A percentile compares a stretch with the other conserved stretches of the same genome.
These are phyloP conservation scores for Mesoligia furuncula DNA, from an alignment of 2,888 invertebrate species.

Conservation along the genomic window DNA sequence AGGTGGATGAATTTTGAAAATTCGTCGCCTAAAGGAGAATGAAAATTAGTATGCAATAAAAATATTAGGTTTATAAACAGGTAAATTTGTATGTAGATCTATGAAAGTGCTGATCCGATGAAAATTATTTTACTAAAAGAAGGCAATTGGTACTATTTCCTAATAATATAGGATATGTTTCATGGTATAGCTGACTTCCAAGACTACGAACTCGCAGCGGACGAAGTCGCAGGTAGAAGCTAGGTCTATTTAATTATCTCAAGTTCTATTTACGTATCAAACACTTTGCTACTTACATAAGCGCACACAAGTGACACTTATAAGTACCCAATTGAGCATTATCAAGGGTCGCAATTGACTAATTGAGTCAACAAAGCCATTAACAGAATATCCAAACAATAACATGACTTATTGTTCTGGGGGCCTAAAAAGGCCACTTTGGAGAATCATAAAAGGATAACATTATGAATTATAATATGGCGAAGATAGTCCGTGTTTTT, in stretches of 20 bases:
- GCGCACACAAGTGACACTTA: background rate
- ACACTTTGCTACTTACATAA: background rate
- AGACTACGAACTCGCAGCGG: too few relatives aligned
- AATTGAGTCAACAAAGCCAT: slow-evolving; percentile 6
- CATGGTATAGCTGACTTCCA: background rate
- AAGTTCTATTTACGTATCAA: background rate
- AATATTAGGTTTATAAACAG: too few relatives aligned
- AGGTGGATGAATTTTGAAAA: too few relatives aligned
- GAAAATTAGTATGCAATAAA: too few relatives aligned
- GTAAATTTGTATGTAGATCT: background rate
- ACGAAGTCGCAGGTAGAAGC: background rate
- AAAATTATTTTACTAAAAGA: background rate
- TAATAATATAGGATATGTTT: background rate
- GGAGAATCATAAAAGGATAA: too few relatives aligned
- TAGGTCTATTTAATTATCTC: background rate
- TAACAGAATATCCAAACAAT: slow-evolving; percentile 9
- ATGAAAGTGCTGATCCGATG: background rate
- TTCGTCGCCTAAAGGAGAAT: too few relatives aligned
- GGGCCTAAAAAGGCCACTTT: too few relatives aligned
- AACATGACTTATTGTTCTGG: background rate
- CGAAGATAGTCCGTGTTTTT: too few relatives aligned
- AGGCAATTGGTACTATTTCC: too few relatives aligned
- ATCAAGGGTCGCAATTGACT: background rate
- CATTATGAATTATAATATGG: too few relatives aligned
- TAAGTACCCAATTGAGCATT: background rate